Evolutionary conservation across 2,888 invertebrate genomes (phyloP).

Genomic region (Caenorhabditis panamensis): DNA sequence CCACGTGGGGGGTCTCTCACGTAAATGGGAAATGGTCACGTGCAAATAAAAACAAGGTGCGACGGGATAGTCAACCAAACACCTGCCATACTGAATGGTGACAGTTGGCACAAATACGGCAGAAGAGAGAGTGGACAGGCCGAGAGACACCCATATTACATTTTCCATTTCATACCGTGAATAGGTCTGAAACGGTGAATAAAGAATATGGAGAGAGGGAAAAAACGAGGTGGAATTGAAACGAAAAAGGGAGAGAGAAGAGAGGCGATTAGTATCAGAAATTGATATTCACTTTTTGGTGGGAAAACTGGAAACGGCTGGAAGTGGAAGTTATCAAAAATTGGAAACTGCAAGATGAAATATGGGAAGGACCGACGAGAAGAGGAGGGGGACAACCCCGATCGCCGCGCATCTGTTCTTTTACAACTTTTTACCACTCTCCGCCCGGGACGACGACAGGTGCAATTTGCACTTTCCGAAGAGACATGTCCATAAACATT

Average conservation of each 20-base stretch:
- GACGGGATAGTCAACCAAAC: constrained; percentile 8
- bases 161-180: constrained; percentile 25
- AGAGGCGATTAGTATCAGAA: constrained; percentile 39
- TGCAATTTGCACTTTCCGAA: constrained; percentile 54
- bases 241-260: constrained; percentile 12
- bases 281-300: neutral
- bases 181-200: constrained; percentile 45
- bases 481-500: constrained; percentile 29
- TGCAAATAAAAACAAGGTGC: constrained; percentile 28
- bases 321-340: no score
- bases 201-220: constrained; percentile 19
- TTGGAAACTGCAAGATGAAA: no score
- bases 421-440: constrained; percentile 59
- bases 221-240: neutral
- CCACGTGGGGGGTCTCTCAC: constrained; percentile 13
- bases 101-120: constrained; percentile 52
- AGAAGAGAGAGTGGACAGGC: neutral
- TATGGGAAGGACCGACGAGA: neutral
- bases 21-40: constrained; percentile 16
- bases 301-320: neutral
- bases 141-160: constrained; percentile 6
- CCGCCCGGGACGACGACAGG: constrained; percentile 31
- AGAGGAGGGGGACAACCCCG: neutral
- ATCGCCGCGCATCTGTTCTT: constrained; percentile 39
- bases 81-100: constrained; percentile 25